Conservation (phyloP, 2,888 invertebrate genomes). For the Theretra japonica region DNA sequence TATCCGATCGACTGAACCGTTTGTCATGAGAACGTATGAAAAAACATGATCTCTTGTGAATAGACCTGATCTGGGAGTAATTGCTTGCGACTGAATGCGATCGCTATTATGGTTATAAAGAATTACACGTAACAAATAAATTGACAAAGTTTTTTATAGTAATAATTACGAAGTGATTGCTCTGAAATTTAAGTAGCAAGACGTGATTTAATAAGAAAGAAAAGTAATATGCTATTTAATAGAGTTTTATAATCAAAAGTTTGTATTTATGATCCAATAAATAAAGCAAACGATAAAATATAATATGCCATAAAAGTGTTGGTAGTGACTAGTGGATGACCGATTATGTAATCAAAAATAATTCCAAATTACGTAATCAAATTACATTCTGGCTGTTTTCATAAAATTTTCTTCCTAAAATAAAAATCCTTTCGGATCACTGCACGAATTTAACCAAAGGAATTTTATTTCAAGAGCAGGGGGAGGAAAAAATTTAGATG, state of each 20-base stretch:
- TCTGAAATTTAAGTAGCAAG: no score
- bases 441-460: conserved; percentile 46
- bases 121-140: conserved; percentile 4
- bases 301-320: no score
- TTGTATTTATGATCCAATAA: no score
- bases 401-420: conserved; percentile 19
- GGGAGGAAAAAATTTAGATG: conserved; percentile 41
- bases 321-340: no score
- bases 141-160: not conserved
- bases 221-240: no score
- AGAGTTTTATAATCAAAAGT: no score
- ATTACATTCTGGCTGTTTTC: not conserved
- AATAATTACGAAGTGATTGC: not conserved
- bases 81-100: not conserved
- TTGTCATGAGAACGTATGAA: not conserved
- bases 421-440: conserved; percentile 37
- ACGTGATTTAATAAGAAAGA: not conserved
- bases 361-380: not conserved
- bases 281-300: no score
- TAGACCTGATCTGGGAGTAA: not conserved
- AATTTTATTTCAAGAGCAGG: conserved; percentile 36
- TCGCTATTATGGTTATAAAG: not conserved
- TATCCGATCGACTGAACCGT: not conserved
- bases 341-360: not conserved
- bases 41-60: not conserved